Base-by-base conservation (phyloP, 2,888 invertebrate genomes). In the Anaspis maculata region DNA sequence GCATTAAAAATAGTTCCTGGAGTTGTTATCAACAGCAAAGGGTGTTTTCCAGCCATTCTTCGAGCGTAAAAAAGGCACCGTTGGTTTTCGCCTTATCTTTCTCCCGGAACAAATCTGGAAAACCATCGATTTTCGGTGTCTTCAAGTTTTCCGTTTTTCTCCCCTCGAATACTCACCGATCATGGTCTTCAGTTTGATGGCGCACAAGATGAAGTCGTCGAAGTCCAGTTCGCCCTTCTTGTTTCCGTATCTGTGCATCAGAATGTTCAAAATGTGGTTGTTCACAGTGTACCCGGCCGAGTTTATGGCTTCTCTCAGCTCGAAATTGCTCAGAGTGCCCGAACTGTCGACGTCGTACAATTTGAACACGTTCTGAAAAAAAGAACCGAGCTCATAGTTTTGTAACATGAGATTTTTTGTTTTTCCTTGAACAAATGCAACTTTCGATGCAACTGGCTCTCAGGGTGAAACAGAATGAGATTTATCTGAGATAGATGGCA, bases 181-280 rank as follows among this genome's bases (percentile, higher is more conserved):
- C 86, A 92, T 92, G 31, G 87, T 83, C 71, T 90, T 94, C 41
- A 96, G 73, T 65, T 90, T 83, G 46, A 94, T 85, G 15, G 91
- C 78, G 64, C 92, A 94, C 82, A 90, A 85, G 48, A 96, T 84
- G 66, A 88, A 96, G 66, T 95, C 94, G 55, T 95, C 94, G 62
- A 96, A 95, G 45, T 82, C 76, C 40, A 96, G 81, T 64, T 79
- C 78, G 19, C 89, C 89, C 45, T 84, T 79, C 42, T 76, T 74
- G 44, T 84, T 81, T 33, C 90, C 87, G 67, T 92, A 96, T 62
- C 95, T 80, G 68, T 92, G 87, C 28, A 90, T 89, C 39, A 96
- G 69, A 12, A 87, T 82, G 63, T 89, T 88, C 32, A 95, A 75
- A 30, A 91, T 78, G 56, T 82, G 83, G 59, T 89, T 89, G 69